Percentiles rank a stretch among this genome's conserved stretches.
Conservation (phyloP, 2,888 invertebrate genomes). For the Mylabris sibirica region DNA sequence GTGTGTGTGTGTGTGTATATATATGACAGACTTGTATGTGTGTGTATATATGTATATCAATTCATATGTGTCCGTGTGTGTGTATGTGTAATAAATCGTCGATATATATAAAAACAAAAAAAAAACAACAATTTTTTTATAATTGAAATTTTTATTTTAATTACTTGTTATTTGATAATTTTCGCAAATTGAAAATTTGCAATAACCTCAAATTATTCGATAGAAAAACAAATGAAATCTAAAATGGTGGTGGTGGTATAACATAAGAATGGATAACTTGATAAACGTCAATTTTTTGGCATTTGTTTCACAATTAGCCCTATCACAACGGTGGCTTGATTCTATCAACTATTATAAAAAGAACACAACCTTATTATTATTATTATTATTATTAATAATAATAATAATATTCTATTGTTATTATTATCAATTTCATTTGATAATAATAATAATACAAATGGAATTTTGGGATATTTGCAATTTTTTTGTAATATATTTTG, state of each 20-base stretch:
- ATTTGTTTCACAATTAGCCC: not conserved
- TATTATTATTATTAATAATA: not conserved
- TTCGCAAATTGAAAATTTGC: too few relatives aligned
- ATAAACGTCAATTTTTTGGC: not conserved
- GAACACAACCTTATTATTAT: not conserved
- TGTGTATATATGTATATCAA: too few relatives aligned
- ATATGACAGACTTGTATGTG: not conserved
- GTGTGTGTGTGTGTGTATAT: not conserved
- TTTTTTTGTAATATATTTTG: slow-evolving; percentile 15
- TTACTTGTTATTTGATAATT: too few relatives aligned
- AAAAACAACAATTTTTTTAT: too few relatives aligned
- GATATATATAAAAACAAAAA: not conserved
- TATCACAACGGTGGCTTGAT: not conserved
- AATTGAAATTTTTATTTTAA: not conserved
- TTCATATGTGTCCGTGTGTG: not conserved
- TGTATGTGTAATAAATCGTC: not conserved
- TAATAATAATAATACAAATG: not conserved
- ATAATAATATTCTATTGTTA: not conserved
- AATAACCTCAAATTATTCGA: not conserved
- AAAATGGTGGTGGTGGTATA: not conserved
- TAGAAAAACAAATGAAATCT: not conserved
- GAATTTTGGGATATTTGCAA: slow-evolving; percentile 15
- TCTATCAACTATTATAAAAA: not conserved
- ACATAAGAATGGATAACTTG: not conserved
- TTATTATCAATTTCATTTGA: not conserved